phyloP scores from a whole-genome alignment of 2,113 vertebrate genomes.

The Cochlearius cochlearius region DNA sequence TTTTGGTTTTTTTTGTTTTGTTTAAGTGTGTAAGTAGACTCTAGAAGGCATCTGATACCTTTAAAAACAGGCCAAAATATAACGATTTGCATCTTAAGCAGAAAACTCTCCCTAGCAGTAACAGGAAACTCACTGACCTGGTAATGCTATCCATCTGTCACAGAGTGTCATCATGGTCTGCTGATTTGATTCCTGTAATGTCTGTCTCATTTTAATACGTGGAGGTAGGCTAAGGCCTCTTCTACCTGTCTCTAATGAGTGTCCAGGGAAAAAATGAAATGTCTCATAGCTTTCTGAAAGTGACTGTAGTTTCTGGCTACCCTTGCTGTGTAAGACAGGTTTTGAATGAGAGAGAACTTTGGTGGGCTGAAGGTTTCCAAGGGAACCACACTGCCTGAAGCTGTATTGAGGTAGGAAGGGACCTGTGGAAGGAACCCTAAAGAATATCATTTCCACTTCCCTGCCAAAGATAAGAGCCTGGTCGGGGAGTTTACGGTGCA shows the following conservation, averaged over 20 bases:
- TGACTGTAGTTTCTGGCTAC: neutral
- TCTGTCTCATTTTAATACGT: constrained; percentile 34
- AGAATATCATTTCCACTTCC: neutral
- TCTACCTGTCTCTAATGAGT: neutral
- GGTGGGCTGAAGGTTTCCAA: neutral
- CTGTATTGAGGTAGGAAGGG: neutral
- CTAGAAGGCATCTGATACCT: neutral
- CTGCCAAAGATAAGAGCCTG: neutral
- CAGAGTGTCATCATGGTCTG: constrained; percentile 46
- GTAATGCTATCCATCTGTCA: constrained; percentile 56
- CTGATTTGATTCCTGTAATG: constrained; percentile 30
- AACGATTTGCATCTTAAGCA: neutral
- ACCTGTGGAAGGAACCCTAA: neutral
- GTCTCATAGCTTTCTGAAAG: neutral
- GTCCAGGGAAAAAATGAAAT: neutral
- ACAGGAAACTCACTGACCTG: constrained; percentile 53
- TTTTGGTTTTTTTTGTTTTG: neutral
- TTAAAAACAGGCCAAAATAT: constrained; percentile 12
- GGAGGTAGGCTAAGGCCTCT: constrained; percentile 34
- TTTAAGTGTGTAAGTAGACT: neutral
- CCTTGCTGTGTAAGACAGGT: neutral
- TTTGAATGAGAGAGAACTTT: neutral
- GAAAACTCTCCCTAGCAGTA: constrained; percentile 32
- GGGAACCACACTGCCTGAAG: neutral
- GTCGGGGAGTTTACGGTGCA: neutral